Evolutionary conservation across 2,113 vertebrate genomes (phyloP).

Genomic region (Pachyramphus minor): DNA sequence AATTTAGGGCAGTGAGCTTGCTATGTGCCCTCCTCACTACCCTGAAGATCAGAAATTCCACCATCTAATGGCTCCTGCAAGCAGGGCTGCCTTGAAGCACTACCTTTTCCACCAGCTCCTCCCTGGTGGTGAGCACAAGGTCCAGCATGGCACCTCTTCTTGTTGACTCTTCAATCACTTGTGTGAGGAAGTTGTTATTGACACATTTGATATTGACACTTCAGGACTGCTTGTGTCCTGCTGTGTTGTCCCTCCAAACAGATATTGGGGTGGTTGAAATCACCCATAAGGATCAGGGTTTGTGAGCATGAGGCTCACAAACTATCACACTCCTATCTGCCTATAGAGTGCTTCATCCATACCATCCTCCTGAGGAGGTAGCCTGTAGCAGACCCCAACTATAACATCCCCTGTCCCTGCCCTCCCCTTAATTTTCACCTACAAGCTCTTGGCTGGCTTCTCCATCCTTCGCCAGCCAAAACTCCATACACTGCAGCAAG

Average conservation of each 20-base stretch:
- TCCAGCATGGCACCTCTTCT: too few species aligned
- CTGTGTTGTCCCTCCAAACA: background rate
- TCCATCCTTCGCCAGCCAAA: background rate
- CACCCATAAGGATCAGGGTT: background rate
- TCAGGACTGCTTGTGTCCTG: background rate
- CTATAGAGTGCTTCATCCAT: background rate
- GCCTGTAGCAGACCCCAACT: background rate
- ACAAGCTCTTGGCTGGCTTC: too few species aligned
- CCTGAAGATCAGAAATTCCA: background rate
- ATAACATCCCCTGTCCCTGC: background rate
- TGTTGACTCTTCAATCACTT: too few species aligned
- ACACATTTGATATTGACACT: background rate
- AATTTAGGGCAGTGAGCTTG: background rate
- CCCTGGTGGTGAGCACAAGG: too few species aligned
- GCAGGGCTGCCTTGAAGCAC: background rate
- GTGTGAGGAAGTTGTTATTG: background rate
- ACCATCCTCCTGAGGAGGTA: background rate
- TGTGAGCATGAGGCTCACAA: accelerated
- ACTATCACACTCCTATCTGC: background rate
- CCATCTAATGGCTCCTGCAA: background rate
- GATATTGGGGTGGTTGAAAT: too few species aligned
- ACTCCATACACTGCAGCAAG: background rate
- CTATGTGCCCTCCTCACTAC: background rate
- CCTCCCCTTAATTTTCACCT: background rate
- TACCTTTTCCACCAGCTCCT: background rate